phyloP scores from a whole-genome alignment of 1,140 invertebrate species.

The Panagrolaimus sp. region DNA sequence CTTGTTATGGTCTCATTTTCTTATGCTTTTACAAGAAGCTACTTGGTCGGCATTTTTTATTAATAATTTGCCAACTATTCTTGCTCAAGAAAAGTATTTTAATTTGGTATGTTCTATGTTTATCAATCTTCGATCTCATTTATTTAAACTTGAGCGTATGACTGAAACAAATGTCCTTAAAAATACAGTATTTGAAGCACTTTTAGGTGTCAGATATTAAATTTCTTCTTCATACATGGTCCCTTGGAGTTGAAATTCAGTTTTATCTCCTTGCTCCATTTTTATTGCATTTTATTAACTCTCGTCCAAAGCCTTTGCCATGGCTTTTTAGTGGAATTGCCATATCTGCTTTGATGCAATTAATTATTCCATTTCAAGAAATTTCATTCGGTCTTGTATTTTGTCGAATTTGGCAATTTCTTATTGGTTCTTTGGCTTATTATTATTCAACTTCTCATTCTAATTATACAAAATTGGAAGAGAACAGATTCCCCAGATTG shows the following conservation, averaged over 20 bases:
- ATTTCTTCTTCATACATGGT: constrained; percentile 6
- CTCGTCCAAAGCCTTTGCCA: background rate
- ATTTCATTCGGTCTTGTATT: background rate
- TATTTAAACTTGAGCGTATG: too few relatives aligned
- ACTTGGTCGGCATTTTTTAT: background rate
- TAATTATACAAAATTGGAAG: background rate
- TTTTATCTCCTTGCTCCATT: background rate
- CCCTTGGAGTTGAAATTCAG: background rate
- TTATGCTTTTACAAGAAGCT: background rate
- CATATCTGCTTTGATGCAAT: background rate
- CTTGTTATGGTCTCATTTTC: background rate
- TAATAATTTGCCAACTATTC: constrained; percentile 2
- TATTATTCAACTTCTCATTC: background rate
- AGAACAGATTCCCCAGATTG: background rate
- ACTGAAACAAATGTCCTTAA: too few relatives aligned
- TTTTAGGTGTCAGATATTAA: background rate
- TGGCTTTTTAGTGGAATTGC: background rate
- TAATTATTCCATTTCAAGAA: background rate
- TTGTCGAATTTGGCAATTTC: constrained; percentile 10
- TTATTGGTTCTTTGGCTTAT: background rate
- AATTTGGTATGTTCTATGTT: background rate
- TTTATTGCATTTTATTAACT: background rate
- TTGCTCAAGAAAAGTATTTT: background rate
- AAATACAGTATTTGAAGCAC: too few relatives aligned
- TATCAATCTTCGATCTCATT: too few relatives aligned